These are phyloP conservation scores for Andrena flavipes DNA, from an alignment of 2,888 invertebrate genomes.

Conservation along the genomic window DNA sequence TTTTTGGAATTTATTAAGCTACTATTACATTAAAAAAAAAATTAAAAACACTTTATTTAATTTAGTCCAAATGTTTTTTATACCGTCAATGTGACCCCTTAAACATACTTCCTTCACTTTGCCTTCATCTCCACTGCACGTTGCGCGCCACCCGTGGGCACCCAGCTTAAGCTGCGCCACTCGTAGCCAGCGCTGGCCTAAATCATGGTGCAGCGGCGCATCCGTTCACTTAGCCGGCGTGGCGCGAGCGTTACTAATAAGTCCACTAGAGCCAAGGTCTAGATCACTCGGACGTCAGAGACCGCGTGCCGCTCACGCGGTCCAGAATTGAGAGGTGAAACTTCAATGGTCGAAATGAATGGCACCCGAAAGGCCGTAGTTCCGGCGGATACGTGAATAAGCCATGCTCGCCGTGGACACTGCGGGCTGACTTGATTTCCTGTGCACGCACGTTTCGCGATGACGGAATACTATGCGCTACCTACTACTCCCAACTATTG, in stretches of 20 bases:
- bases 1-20: no score
- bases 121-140: no score
- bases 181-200: no score
- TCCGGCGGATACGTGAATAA: slow-evolving; percentile 55
- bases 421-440: slow-evolving; percentile 38
- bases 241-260: slow-evolving; percentile 51
- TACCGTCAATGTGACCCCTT: no score
- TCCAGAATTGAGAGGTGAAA: slow-evolving; percentile 31
- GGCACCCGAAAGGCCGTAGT: slow-evolving; percentile 54
- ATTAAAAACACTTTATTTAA: no score
- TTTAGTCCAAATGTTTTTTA: no score
- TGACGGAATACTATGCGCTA: not conserved
- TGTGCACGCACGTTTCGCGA: not conserved
- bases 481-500: not conserved
- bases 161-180: no score
- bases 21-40: no score
- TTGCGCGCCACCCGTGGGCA: no score
- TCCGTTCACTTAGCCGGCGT: slow-evolving; percentile 17
- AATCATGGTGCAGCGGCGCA: slow-evolving; percentile 3
- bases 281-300: slow-evolving; percentile 23
- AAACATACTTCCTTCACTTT: no score
- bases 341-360: slow-evolving; percentile 56
- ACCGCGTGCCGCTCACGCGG: slow-evolving; percentile 26
- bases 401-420: slow-evolving; percentile 29
- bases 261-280: slow-evolving; percentile 47